Percentiles rank a stretch among this genome's conserved stretches.
phyloP scores from a whole-genome alignment of 2,797 vertebrate genomes.

The Lophius americanus region DNA sequence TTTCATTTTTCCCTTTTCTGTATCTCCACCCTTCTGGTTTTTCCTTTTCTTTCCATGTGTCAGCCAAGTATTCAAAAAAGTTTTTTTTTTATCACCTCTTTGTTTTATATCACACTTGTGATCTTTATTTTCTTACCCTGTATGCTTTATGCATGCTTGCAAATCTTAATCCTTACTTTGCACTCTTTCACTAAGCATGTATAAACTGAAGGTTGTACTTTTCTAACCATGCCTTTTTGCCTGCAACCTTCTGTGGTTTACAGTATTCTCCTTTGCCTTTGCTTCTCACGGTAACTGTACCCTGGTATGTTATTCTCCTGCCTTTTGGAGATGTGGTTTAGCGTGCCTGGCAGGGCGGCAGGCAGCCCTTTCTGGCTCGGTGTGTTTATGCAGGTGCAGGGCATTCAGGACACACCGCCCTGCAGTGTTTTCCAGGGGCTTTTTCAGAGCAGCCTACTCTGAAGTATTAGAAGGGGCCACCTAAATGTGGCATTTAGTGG shows the following conservation, averaged over 20 bases:
- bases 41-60: not conserved
- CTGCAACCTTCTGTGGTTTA: constrained; percentile 32
- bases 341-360: constrained; percentile 63
- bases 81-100: constrained; percentile 1
- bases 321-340: constrained; percentile 75
- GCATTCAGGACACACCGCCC: constrained; percentile 72
- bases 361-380: constrained; percentile 60
- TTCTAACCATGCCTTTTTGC: constrained; percentile 29
- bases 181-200: constrained; percentile 31
- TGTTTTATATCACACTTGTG: constrained; percentile 12
- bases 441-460: constrained; percentile 67
- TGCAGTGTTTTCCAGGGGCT: constrained; percentile 65
- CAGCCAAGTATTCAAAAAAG: not conserved
- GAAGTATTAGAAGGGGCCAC: constrained; percentile 72
- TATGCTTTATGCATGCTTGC: constrained; percentile 33
- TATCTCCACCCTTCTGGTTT: constrained; percentile 25
- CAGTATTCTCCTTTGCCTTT: constrained; percentile 53
- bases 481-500: constrained; percentile 78
- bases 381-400: constrained; percentile 86
- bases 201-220: constrained; percentile 23
- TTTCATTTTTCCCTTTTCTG: constrained; percentile 18
- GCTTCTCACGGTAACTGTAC: constrained; percentile 73
- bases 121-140: constrained; percentile 7
- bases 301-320: constrained; percentile 74
- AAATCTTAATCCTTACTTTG: constrained; percentile 29